Conservation (phyloP, 2,797 vertebrate genomes). For the Anniella stebbinsi region DNA sequence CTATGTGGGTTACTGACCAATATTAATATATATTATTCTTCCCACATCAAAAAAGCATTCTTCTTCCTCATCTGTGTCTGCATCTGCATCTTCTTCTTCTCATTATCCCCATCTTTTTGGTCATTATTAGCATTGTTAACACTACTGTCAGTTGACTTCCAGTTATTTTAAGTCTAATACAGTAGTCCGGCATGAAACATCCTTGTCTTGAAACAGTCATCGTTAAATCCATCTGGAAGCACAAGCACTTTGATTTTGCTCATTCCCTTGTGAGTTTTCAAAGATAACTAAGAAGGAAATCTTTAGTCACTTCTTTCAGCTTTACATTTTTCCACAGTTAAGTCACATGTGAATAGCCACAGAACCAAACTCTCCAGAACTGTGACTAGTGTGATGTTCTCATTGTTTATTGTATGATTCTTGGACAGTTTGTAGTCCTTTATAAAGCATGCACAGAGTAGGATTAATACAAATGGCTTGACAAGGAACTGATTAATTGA, state of each 20-base stretch:
- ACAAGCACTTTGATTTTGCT: conserved; percentile 44
- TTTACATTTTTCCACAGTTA: conserved; percentile 53
- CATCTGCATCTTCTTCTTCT: not conserved
- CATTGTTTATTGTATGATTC: conserved; percentile 13
- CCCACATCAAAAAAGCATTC: not conserved
- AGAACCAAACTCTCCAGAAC: conserved; percentile 61
- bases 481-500: conserved; percentile 10
- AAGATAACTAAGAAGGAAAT: conserved; percentile 55
- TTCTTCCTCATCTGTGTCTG: too few relatives aligned
- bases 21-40: conserved; percentile 8
- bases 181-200: conserved; percentile 22
- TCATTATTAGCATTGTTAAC: conserved; percentile 14
- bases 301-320: conserved; percentile 50
- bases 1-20: not conserved
- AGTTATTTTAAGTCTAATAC: conserved; percentile 32
- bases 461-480: conserved; percentile 27
- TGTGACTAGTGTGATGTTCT: conserved; percentile 35
- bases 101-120: conserved; percentile 31
- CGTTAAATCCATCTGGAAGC: conserved; percentile 18
- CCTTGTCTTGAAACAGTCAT: conserved; percentile 10
- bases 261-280: conserved; percentile 20
- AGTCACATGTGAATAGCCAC: conserved; percentile 59
- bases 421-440: conserved; percentile 54
- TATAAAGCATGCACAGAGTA: not conserved
- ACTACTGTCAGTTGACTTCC: conserved; percentile 43